Evolutionary conservation across 1,140 invertebrate species (phyloP).

Genomic region (Pemphigus obesinymphae): DNA sequence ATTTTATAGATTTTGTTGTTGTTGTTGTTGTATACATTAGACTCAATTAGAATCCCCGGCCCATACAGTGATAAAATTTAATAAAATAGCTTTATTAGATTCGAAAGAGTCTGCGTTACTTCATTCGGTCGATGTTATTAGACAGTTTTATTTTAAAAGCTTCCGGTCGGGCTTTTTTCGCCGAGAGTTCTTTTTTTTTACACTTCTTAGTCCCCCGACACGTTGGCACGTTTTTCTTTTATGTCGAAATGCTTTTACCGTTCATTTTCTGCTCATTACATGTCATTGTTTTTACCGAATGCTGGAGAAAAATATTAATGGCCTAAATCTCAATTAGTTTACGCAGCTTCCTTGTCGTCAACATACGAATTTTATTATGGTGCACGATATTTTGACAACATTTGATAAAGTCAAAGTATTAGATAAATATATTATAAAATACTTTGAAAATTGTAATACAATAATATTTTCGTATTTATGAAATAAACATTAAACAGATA

Average conservation of each 20-base stretch:
- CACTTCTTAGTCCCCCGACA: neutral
- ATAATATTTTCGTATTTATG: too few relatives aligned
- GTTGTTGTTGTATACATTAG: neutral
- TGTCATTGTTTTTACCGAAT: neutral
- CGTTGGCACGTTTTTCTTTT: neutral
- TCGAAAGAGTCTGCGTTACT: neutral
- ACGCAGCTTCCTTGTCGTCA: too few relatives aligned
- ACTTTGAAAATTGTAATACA: too few relatives aligned
- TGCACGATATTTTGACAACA: too few relatives aligned
- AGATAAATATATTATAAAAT: too few relatives aligned
- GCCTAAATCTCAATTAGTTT: too few relatives aligned
- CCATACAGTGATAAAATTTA: neutral
- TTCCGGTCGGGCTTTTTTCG: neutral
- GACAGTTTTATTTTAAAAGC: slow-evolving; percentile 10
- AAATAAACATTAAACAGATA: too few relatives aligned
- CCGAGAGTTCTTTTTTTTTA: neutral
- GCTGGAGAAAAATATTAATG: neutral
- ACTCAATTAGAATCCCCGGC: neutral
- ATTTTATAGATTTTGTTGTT: too few relatives aligned
- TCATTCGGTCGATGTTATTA: neutral
- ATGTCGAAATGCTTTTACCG: slow-evolving; percentile 30
- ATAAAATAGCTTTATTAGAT: neutral
- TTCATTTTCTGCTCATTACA: slow-evolving; percentile 27
- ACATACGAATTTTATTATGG: too few relatives aligned
- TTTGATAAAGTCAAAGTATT: too few relatives aligned